phyloP scores from a whole-genome alignment of 2,888 invertebrate genomes.

The Hirudinaria manillensis region DNA sequence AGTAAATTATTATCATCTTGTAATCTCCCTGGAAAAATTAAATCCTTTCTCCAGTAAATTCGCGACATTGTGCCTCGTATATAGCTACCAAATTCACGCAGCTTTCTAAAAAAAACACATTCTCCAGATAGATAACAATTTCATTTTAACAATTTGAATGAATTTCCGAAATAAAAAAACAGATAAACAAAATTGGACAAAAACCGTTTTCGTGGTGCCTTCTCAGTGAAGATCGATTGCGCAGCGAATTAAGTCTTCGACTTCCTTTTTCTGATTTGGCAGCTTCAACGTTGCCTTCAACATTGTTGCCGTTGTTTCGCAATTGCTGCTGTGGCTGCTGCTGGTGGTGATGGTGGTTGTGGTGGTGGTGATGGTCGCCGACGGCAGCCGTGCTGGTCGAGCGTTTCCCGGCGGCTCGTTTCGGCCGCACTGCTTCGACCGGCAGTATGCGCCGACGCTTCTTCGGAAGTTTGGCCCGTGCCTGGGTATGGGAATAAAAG shows the following conservation, averaged over 20 bases:
- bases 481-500: conserved; percentile 30
- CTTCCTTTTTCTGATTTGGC: not conserved
- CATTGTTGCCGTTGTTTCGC: not conserved
- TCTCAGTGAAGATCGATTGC: not conserved
- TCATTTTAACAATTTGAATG: no score
- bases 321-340: conserved; percentile 4
- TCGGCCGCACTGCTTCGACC: conserved; percentile 23
- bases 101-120: no score
- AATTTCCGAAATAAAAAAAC: not conserved
- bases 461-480: conserved; percentile 29
- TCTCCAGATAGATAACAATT: no score
- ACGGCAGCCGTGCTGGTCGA: not conserved
- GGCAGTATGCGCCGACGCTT: conserved; percentile 26
- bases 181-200: not conserved
- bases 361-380: conserved; percentile 7
- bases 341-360: conserved; percentile 19
- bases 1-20: no score
- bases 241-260: not conserved
- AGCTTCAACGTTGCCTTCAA: not conserved
- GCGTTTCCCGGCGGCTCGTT: conserved; percentile 17
- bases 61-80: no score
- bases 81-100: no score
- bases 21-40: no score
- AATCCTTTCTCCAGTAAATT: no score
- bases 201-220: not conserved